A percentile compares a stretch with the other conserved stretches of the same genome.
Evolutionary conservation across 2,888 invertebrate species (phyloP).

Genomic region (Abrostola tripartita): DNA sequence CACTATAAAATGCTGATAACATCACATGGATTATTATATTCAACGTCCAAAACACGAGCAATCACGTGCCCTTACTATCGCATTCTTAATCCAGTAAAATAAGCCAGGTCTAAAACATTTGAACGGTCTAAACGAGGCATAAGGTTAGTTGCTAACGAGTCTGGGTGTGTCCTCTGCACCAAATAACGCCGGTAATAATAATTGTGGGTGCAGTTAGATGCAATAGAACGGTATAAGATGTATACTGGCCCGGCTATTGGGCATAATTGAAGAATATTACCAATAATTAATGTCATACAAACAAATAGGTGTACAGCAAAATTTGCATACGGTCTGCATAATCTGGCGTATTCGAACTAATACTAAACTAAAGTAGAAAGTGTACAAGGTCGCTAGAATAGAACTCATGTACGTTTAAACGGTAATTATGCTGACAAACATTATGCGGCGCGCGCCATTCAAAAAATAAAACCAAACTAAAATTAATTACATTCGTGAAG

Average conservation of each 20-base stretch:
- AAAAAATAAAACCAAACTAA: slow-evolving; percentile 61
- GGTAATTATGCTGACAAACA: slow-evolving; percentile 58
- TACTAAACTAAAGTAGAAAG: slow-evolving; percentile 29
- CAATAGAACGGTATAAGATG: slow-evolving; percentile 71
- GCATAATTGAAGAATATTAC: slow-evolving; percentile 64
- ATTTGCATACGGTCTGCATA: slow-evolving; percentile 25
- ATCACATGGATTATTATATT: slow-evolving; percentile 21
- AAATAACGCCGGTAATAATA: slow-evolving; percentile 81
- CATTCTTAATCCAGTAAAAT: slow-evolving; percentile 51
- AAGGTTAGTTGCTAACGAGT: slow-evolving; percentile 83
- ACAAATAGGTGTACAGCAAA: slow-evolving; percentile 29
- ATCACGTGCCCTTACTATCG: slow-evolving; percentile 45
- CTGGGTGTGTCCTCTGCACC: slow-evolving; percentile 85
- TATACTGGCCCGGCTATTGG: slow-evolving; percentile 52
- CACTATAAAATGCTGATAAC: slow-evolving; percentile 14
- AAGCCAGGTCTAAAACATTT: slow-evolving; percentile 46
- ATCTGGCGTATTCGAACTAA: slow-evolving; percentile 14
- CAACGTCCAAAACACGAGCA: slow-evolving; percentile 41
- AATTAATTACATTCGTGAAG: slow-evolving; percentile 70
- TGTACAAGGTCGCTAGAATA: slow-evolving; percentile 41
- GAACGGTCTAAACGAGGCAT: slow-evolving; percentile 74
- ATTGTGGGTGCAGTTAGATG: slow-evolving; percentile 83
- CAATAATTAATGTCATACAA: slow-evolving; percentile 53
- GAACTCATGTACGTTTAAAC: slow-evolving; percentile 44
- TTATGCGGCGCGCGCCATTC: slow-evolving; percentile 51